Conservation (phyloP, 2,797 vertebrate species). For the Mionectes olivaceus region DNA sequence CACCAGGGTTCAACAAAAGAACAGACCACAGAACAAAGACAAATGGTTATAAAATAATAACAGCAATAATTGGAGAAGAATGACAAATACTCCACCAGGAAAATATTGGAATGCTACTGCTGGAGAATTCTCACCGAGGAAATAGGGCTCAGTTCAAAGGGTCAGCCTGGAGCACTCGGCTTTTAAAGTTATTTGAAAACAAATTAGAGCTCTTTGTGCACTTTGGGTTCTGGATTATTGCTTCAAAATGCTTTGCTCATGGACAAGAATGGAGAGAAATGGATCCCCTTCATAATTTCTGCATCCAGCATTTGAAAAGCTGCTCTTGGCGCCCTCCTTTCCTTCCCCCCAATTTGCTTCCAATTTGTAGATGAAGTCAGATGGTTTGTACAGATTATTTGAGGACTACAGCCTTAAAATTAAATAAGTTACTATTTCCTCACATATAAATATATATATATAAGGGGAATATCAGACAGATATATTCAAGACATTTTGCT, state of each 20-base stretch:
- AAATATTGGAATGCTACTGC: neutral
- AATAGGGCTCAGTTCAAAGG: neutral
- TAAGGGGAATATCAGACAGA: neutral
- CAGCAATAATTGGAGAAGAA: slow-evolving; percentile 23
- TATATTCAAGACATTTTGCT: neutral
- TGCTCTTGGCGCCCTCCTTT: neutral
- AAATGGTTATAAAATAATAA: slow-evolving; percentile 1
- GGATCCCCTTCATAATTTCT: neutral
- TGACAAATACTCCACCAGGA: neutral
- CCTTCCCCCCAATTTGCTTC: neutral
- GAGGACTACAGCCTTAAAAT: neutral
- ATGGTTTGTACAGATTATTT: neutral
- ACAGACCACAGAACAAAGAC: neutral
- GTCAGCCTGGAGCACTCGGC: neutral
- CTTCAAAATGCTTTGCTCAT: neutral
- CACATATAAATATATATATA: neutral
- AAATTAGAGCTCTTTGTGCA: neutral
- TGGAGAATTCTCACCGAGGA: neutral
- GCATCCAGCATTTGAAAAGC: neutral
- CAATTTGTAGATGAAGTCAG: neutral
- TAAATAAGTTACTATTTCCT: neutral
- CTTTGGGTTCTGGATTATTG: neutral
- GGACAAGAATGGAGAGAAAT: neutral
- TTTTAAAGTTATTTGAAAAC: slow-evolving; percentile 5
- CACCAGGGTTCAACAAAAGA: neutral